Conservation (phyloP, 2,888 invertebrate genomes). For the Axea sp. region DNA sequence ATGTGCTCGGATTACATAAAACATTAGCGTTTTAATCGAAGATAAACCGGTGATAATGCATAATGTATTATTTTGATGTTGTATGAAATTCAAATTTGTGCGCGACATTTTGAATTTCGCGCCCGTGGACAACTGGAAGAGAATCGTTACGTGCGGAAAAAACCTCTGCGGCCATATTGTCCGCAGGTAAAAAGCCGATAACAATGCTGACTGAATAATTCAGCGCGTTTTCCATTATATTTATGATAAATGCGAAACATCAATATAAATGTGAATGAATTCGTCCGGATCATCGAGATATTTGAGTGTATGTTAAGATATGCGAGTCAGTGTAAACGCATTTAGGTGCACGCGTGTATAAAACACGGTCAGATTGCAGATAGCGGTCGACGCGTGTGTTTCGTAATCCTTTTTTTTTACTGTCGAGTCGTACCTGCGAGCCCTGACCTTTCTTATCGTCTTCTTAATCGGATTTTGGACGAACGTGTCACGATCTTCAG, state of each 20-base stretch:
- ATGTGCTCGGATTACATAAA: conserved; percentile 4
- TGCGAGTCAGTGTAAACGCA: conserved; percentile 47
- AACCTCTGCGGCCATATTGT: no score
- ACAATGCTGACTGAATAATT: conserved; percentile 51
- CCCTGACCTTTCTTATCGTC: conserved; percentile 48
- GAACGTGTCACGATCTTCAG: conserved; percentile 53
- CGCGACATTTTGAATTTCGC: conserved; percentile 26
- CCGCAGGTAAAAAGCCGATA: conserved; percentile 18
- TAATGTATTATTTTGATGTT: conserved; percentile 21
- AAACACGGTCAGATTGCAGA: conserved; percentile 55
- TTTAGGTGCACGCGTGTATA: conserved; percentile 48
- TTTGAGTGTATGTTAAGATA: conserved; percentile 35
- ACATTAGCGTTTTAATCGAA: conserved; percentile 17
- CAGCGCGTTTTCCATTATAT: conserved; percentile 40
- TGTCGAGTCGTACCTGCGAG: conserved; percentile 38
- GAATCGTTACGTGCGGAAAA: no score
- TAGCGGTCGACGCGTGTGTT: conserved; percentile 44
- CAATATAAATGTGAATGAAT: conserved; percentile 40
- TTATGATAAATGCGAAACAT: conserved; percentile 37
- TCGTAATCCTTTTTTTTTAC: conserved; percentile 47
- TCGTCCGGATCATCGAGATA: conserved; percentile 22
- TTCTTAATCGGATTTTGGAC: conserved; percentile 49
- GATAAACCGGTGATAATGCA: conserved; percentile 15
- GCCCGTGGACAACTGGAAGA: no score
- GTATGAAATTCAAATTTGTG: conserved; percentile 32